A percentile compares a stretch with the other conserved stretches of the same genome.
These are phyloP conservation scores for Pararge aegeria DNA, from an alignment of 1,140 invertebrate genomes.

Conservation along the genomic window DNA sequence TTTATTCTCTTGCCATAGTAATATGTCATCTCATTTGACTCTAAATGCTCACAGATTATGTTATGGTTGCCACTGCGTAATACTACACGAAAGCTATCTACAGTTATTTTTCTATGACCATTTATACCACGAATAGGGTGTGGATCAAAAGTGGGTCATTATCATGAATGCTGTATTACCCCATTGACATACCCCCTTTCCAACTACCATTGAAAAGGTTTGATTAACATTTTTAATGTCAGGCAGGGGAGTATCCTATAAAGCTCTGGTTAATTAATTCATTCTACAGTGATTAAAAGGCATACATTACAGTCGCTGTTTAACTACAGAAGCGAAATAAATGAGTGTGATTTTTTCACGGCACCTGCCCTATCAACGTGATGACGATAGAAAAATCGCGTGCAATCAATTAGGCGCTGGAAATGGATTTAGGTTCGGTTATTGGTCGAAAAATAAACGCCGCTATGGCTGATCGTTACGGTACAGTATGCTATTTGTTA, in stretches of 20 bases:
- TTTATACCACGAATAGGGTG: too few species aligned
- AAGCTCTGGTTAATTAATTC: neutral
- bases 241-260: neutral
- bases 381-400: constrained; percentile 18
- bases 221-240: neutral
- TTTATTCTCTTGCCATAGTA: too few species aligned
- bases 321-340: neutral
- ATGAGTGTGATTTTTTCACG: constrained; percentile 5
- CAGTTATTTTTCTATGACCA: too few species aligned
- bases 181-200: too few species aligned
- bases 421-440: constrained; percentile 24
- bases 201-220: too few species aligned
- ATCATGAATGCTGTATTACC: too few species aligned
- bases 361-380: constrained; percentile 18
- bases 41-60: too few species aligned
- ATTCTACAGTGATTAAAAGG: neutral
- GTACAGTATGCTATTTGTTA: constrained; percentile 21
- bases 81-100: too few species aligned
- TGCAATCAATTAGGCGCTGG: constrained; percentile 26
- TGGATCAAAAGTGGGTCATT: too few species aligned
- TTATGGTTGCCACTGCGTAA: too few species aligned
- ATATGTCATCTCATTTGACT: too few species aligned
- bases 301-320: neutral
- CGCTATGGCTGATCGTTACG: constrained; percentile 14
- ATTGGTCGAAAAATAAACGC: constrained; percentile 25